Percentiles rank a stretch among this genome's conserved stretches.
These are phyloP conservation scores for Mycteria americana DNA, from an alignment of 2,797 vertebrate genomes.

Conservation along the genomic window DNA sequence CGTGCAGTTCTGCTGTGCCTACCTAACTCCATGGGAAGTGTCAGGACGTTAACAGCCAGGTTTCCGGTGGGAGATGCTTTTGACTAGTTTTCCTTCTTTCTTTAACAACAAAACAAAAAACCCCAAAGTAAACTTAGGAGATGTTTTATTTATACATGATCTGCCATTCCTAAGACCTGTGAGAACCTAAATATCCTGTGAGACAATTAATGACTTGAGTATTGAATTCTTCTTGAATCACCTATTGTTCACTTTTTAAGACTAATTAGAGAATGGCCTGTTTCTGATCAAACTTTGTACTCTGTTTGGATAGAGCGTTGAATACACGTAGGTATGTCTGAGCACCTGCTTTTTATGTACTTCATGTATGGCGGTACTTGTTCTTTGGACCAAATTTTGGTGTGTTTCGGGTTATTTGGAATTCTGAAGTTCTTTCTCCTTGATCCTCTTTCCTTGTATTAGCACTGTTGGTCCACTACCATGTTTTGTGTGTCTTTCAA, in stretches of 20 bases:
- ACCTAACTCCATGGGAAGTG: not conserved
- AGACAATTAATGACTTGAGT: not conserved
- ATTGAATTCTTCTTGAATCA: not conserved
- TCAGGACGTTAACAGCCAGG: not conserved
- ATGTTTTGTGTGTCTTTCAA: not conserved
- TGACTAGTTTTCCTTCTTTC: not conserved
- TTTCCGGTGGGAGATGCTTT: not conserved
- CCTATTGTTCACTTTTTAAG: not conserved
- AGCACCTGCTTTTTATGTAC: not conserved
- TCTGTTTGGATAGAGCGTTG: not conserved
- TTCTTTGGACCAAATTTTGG: not conserved
- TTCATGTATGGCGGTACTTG: not conserved
- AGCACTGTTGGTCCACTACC: not conserved
- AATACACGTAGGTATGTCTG: rapidly evolving
- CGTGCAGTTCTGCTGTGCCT: not conserved
- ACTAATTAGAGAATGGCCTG: not conserved
- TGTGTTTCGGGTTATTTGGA: not conserved
- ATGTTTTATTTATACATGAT: not conserved
- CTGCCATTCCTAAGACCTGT: not conserved
- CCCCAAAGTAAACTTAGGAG: not conserved
- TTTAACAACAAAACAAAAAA: not conserved
- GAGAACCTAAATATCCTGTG: not conserved
- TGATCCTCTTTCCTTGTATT: not conserved
- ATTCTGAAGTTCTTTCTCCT: not conserved
- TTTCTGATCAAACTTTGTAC: not conserved